Evolutionary conservation across 2,113 vertebrate species (phyloP).

Genomic region (Sapajus apella): DNA sequence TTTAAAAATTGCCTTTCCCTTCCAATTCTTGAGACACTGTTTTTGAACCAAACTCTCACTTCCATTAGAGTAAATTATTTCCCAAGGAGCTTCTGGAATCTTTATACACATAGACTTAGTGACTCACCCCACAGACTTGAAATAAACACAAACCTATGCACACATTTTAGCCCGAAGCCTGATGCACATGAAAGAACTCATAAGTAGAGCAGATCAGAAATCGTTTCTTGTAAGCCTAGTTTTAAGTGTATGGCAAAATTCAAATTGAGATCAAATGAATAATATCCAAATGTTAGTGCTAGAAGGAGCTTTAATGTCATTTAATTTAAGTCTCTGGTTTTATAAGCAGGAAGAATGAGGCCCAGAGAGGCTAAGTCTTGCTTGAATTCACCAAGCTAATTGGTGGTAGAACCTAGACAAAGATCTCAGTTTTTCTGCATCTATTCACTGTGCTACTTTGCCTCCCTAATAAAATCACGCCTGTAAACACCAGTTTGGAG

Average conservation of each 20-base stretch:
- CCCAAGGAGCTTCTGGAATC: neutral
- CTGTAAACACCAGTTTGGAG: neutral
- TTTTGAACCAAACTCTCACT: neutral
- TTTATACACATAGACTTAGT: neutral
- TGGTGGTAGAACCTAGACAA: neutral
- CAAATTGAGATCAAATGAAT: neutral
- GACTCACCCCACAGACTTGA: neutral
- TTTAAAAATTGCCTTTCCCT: neutral
- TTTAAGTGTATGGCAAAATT: neutral
- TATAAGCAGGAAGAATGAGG: neutral
- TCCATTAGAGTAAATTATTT: neutral
- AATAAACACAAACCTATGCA: neutral
- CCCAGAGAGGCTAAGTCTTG: neutral
- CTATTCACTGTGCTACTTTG: neutral
- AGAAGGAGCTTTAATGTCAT: neutral
- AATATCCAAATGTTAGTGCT: neutral
- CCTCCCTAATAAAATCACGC: neutral
- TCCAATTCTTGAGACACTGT: neutral
- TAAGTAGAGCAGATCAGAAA: neutral
- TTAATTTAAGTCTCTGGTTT: neutral
- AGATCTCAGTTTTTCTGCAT: neutral
- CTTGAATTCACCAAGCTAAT: neutral
- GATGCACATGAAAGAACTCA: neutral
- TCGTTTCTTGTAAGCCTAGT: neutral
- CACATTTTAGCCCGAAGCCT: neutral